Evolutionary conservation across 1,140 invertebrate species (phyloP), one percentile per base, ranked within the genome.

Genomic region (Microplitis mediator): DNA sequence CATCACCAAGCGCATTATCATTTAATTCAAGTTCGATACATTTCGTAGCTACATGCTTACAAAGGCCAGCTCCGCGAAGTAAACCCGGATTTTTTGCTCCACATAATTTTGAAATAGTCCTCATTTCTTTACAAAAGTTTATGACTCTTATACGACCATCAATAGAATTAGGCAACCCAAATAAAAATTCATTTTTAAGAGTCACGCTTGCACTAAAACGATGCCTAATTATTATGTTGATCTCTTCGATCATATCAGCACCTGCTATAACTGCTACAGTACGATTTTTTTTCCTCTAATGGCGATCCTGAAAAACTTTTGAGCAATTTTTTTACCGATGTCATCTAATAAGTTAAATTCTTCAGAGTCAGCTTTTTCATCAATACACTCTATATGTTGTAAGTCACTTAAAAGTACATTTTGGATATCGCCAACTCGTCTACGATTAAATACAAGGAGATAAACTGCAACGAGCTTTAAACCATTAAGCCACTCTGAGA

Each of bases 361-460:
- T 61, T 69, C 35, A 31, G 52, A 39, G 35, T 64, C 35, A 14
- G 23, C 32, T 4, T 75, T 34, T 34, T 62, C 14, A 50, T 71
- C 58, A 13, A 69, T 8, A 4, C 70, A 52, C 11, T 54, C 52
- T 5, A 54, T n/a, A 4, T 13, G 16, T n/a, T 54, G 4, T 14
- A 54, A 16, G n/a, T n/a, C 52, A n/a, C 16, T 54, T n/a, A n/a
- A 11, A 4, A 58, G 23, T 8, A 73, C 14, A 14, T 65, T 60
- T 50, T 75, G 70, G 3, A 71, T 45, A 34, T 75, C 74, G 5
- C 70, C 74, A 14, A 65, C 61, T 62, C 71, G 23, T 1, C 70
- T 45, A 11, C 71, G 71, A 73, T 75, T 75, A 35, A 75, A 75
- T 4, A 73, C 50, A 67, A 54, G 52, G 8, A 54, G 4, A 16